Percentiles rank a stretch among this genome's conserved stretches.
These are phyloP conservation scores for Chrysolina americana DNA, from an alignment of 2,888 invertebrate genomes.

Conservation along the genomic window DNA sequence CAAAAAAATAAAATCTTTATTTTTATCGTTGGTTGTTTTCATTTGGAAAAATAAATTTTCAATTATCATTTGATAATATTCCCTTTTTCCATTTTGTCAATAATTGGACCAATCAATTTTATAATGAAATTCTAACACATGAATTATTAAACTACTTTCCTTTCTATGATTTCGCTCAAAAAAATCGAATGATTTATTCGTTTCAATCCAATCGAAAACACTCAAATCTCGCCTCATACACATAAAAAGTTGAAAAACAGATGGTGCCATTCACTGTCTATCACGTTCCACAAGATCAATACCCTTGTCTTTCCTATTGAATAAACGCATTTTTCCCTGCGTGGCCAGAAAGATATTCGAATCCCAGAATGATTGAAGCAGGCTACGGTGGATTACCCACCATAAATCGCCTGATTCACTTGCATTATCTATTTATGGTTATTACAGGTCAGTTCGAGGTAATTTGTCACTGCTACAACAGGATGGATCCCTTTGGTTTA, in stretches of 20 bases:
- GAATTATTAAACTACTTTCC: no score
- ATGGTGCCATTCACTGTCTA: not conserved
- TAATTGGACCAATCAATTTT: no score
- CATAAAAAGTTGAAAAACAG: conserved; percentile 7
- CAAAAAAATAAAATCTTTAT: no score
- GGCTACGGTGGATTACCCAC: conserved; percentile 57
- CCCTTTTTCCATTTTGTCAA: no score
- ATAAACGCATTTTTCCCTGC: conserved; percentile 9
- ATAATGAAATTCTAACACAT: no score
- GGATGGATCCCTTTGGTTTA: conserved; percentile 35
- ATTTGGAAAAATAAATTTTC: no score
- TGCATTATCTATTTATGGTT: conserved; percentile 64
- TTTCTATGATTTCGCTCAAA: not conserved
- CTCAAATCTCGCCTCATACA: not conserved
- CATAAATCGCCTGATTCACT: conserved; percentile 64
- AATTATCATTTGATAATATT: no score
- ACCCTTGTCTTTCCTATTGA: conserved; percentile 5
- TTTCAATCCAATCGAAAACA: conserved; percentile 5
- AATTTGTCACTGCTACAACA: conserved; percentile 58
- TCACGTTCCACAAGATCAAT: conserved; percentile 21
- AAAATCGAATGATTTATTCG: not conserved
- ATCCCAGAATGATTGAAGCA: conserved; percentile 53
- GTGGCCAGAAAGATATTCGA: conserved; percentile 17
- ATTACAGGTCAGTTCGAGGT: conserved; percentile 59
- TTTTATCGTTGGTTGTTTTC: no score